These are phyloP conservation scores for Sycophaga agraensis DNA, from an alignment of 1,140 invertebrate species.

Conservation along the genomic window DNA sequence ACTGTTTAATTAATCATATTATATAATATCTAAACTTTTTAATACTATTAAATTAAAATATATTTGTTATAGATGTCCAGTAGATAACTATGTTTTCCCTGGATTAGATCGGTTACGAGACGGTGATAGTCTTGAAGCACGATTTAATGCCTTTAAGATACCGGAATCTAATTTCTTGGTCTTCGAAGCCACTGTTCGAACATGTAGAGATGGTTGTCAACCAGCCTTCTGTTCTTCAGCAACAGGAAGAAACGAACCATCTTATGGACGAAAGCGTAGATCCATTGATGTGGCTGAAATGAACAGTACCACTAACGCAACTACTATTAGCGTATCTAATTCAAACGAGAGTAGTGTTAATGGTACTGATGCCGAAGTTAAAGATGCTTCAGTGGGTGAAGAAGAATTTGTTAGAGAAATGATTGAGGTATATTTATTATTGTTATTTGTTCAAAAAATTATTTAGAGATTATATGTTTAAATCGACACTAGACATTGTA, in stretches of 20 bases:
- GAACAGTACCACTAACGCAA: not conserved
- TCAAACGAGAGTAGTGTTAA: constrained; percentile 18
- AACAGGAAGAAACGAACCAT: constrained; percentile 75
- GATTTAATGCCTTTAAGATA: constrained; percentile 93
- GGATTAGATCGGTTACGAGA: constrained; percentile 82
- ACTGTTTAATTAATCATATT: not conserved
- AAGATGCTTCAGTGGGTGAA: constrained; percentile 36
- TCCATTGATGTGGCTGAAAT: constrained; percentile 59
- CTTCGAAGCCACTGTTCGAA: constrained; percentile 88
- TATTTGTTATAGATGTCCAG: constrained; percentile 71
- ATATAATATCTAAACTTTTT: too few species aligned
- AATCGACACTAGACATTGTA: too few species aligned
- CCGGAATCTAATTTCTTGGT: constrained; percentile 92
- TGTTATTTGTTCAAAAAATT: too few species aligned
- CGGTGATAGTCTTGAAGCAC: constrained; percentile 83
- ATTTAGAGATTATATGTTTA: too few species aligned
- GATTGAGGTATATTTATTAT: constrained; percentile 67
- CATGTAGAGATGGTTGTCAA: constrained; percentile 85
- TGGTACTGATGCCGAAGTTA: constrained; percentile 32
- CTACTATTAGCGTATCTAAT: too few species aligned
- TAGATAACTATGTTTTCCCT: constrained; percentile 89
- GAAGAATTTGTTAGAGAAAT: constrained; percentile 79
- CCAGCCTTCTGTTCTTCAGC: constrained; percentile 80
- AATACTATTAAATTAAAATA: too few species aligned
- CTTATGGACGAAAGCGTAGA: constrained; percentile 71